These are phyloP conservation scores for Oxyruncus cristatus DNA, from an alignment of 2,113 vertebrate species.

Conservation along the genomic window DNA sequence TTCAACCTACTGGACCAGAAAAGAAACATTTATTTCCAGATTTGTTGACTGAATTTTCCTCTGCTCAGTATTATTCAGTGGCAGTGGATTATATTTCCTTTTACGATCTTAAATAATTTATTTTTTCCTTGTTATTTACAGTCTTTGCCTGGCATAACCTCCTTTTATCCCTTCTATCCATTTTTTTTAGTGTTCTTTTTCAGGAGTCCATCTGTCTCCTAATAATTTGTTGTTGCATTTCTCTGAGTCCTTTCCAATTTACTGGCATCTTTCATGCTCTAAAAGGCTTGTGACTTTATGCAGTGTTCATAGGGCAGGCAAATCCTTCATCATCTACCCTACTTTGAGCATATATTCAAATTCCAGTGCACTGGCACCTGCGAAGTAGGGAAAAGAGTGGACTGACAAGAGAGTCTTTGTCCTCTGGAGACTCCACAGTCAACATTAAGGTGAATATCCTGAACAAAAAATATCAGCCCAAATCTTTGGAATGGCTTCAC, in stretches of 20 bases:
- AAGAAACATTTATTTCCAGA: neutral
- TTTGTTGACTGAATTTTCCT: neutral
- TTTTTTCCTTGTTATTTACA: conserved; percentile 24
- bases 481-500: neutral
- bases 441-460: neutral
- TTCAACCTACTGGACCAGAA: neutral
- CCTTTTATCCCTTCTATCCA: neutral
- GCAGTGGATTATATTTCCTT: conserved; percentile 5
- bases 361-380: neutral
- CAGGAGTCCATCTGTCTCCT: conserved; percentile 13
- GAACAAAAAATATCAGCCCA: neutral
- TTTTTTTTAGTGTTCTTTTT: neutral
- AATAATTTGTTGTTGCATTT: conserved; percentile 6
- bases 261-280: neutral
- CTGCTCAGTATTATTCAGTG: neutral
- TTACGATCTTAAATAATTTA: conserved; percentile 19
- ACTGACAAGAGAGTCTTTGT: neutral
- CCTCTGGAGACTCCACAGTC: neutral
- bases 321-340: neutral
- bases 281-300: neutral
- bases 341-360: neutral
- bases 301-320: neutral
- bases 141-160: conserved; percentile 8
- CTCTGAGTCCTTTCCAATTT: conserved; percentile 11
- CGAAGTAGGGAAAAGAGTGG: neutral